A percentile compares a stretch with the other conserved stretches of the same genome.
These are phyloP conservation scores for Aphodius granarius DNA, from an alignment of 2,888 invertebrate species.

Conservation along the genomic window DNA sequence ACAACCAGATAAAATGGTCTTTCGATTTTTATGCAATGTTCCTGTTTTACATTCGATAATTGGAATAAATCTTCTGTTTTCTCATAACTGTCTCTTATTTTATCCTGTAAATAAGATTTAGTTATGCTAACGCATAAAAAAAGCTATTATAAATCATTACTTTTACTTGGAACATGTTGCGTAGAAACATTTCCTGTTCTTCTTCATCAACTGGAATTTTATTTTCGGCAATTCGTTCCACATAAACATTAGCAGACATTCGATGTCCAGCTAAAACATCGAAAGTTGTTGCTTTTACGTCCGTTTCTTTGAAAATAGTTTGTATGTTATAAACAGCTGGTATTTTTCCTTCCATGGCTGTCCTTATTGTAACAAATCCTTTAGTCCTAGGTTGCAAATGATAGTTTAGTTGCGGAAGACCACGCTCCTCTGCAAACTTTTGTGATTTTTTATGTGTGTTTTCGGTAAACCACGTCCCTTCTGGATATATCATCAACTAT, in stretches of 20 bases:
- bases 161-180: slow-evolving; percentile 75
- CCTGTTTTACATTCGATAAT: slow-evolving; percentile 39
- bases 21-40: slow-evolving; percentile 41
- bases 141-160: slow-evolving; percentile 51
- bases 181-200: slow-evolving; percentile 74
- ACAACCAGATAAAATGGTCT: slow-evolving; percentile 17
- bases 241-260: slow-evolving; percentile 70
- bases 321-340: slow-evolving; percentile 80
- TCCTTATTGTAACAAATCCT: slow-evolving; percentile 82
- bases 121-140: slow-evolving; percentile 20
- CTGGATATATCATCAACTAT: slow-evolving; percentile 80
- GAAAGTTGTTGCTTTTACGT: slow-evolving; percentile 69
- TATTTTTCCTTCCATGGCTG: slow-evolving; percentile 73
- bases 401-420: slow-evolving; percentile 77
- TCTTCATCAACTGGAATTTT: slow-evolving; percentile 73
- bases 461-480: slow-evolving; percentile 84
- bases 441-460: slow-evolving; percentile 80
- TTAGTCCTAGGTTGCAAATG: slow-evolving; percentile 89
- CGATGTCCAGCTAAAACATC: slow-evolving; percentile 70
- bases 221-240: slow-evolving; percentile 76
- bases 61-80: slow-evolving; percentile 47
- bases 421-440: slow-evolving; percentile 79
- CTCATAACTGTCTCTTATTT: slow-evolving; percentile 44
- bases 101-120: slow-evolving; percentile 37
- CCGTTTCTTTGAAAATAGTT: slow-evolving; percentile 65